These are phyloP conservation scores for Merops nubicus DNA, from an alignment of 2,113 vertebrate genomes.

Conservation along the genomic window DNA sequence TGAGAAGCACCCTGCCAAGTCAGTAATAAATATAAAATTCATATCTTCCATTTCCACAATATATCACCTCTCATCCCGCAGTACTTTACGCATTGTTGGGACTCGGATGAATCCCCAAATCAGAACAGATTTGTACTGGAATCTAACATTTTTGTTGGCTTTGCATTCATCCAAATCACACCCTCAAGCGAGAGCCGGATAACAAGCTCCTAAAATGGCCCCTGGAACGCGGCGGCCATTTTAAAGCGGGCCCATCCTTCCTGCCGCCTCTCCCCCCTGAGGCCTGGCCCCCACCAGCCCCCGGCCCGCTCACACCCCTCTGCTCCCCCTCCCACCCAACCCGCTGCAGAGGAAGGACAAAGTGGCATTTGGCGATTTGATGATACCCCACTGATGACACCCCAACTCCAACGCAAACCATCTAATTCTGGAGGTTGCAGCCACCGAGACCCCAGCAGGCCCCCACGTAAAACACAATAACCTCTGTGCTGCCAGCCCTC, in stretches of 20 bases:
- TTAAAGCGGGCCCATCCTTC: slow-evolving; percentile 16
- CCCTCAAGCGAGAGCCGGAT: slow-evolving; percentile 5
- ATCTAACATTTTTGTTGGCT: slow-evolving; percentile 61
- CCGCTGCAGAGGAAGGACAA: not conserved
- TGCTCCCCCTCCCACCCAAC: not conserved
- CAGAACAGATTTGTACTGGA: slow-evolving; percentile 60
- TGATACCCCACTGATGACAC: accelerated
- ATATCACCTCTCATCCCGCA: slow-evolving; percentile 48
- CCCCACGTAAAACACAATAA: not conserved
- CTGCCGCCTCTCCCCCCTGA: accelerated
- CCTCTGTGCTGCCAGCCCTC: not conserved
- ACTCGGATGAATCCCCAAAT: slow-evolving; percentile 53
- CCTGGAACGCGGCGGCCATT: slow-evolving; percentile 28
- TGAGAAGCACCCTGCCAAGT: slow-evolving; percentile 68
- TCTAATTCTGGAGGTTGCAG: not conserved
- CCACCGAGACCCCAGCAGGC: not conserved
- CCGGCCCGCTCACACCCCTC: not conserved
- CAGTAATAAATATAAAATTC: slow-evolving; percentile 71
- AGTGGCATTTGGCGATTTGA: no score
- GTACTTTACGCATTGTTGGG: slow-evolving; percentile 47
- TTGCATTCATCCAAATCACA: slow-evolving; percentile 44
- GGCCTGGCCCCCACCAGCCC: not conserved
- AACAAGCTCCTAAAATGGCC: slow-evolving; percentile 61
- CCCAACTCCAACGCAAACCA: not conserved
- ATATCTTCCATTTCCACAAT: slow-evolving; percentile 46